phyloP scores from a whole-genome alignment of 2,797 vertebrate genomes.

The Kryptolebias ocellatus region DNA sequence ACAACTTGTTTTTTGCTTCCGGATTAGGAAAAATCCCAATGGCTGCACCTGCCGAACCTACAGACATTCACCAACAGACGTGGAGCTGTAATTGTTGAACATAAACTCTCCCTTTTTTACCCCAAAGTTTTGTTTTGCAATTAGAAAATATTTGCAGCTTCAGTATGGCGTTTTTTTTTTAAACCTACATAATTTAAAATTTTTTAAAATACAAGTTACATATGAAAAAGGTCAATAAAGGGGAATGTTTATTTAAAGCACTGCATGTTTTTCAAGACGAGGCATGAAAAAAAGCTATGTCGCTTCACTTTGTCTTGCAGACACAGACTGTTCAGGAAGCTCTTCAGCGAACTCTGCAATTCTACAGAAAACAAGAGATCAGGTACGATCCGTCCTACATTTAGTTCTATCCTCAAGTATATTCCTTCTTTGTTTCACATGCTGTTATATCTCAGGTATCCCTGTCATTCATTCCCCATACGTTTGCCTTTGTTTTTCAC shows the following conservation, averaged over 20 bases:
- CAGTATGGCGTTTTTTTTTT: no score
- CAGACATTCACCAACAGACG: no score
- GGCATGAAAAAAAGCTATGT: no score
- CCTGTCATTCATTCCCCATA: constrained; percentile 20
- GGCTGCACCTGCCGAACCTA: no score
- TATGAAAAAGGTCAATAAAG: no score
- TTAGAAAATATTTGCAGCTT: not conserved
- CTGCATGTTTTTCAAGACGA: no score
- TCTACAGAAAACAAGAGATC: constrained; percentile 92
- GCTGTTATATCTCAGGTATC: constrained; percentile 13
- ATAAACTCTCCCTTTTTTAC: not conserved
- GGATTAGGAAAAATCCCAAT: no score
- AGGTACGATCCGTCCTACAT: constrained; percentile 80
- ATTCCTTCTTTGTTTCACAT: constrained; percentile 7
- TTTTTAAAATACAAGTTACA: no score
- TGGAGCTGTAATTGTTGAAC: no score
- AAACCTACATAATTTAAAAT: no score
- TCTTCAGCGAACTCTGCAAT: constrained; percentile 92
- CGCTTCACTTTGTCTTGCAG: constrained; percentile 69
- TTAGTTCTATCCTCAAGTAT: constrained; percentile 4
- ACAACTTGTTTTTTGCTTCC: no score
- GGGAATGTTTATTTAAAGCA: no score
- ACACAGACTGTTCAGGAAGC: constrained; percentile 94
- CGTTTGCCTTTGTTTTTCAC: constrained; percentile 22
- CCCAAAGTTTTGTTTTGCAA: not conserved